phyloP scores from a whole-genome alignment of 2,113 vertebrate genomes.

The Poeciliopsis turrubarensis region DNA sequence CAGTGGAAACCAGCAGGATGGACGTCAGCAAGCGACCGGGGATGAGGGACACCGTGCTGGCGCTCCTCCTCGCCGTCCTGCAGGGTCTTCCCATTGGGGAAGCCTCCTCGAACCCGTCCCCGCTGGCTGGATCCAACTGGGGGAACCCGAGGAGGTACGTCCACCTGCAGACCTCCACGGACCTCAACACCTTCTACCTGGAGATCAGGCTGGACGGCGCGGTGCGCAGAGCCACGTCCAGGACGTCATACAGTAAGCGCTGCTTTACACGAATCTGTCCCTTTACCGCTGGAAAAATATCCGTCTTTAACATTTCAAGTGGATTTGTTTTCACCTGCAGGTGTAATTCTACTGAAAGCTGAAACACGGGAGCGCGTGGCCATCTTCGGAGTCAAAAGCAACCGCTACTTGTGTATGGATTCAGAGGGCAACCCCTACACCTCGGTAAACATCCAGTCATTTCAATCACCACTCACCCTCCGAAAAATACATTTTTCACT shows the following conservation, averaged over 20 bases:
- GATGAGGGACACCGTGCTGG: conserved; percentile 66
- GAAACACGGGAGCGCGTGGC: conserved; percentile 86
- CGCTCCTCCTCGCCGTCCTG: conserved; percentile 68
- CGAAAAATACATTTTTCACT: background rate
- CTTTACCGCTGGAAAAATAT: background rate
- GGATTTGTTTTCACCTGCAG: conserved; percentile 55
- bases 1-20: conserved; percentile 53
- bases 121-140: conserved; percentile 86
- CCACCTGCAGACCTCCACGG: conserved; percentile 84
- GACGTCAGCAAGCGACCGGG: conserved; percentile 49
- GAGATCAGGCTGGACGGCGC: conserved; percentile 87
- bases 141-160: conserved; percentile 81
- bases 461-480: background rate
- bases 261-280: no score
- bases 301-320: background rate
- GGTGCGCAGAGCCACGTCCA: conserved; percentile 83
- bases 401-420: conserved; percentile 91
- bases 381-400: conserved; percentile 90
- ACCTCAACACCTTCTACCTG: conserved; percentile 88
- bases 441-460: conserved; percentile 81
- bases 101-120: conserved; percentile 73
- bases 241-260: conserved; percentile 92
- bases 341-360: conserved; percentile 88
- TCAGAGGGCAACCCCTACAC: conserved; percentile 86
- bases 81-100: conserved; percentile 67